Percentiles rank a stretch among this genome's conserved stretches.
Conservation (phyloP, 2,888 invertebrate species). For the Harpalus rubripes region DNA sequence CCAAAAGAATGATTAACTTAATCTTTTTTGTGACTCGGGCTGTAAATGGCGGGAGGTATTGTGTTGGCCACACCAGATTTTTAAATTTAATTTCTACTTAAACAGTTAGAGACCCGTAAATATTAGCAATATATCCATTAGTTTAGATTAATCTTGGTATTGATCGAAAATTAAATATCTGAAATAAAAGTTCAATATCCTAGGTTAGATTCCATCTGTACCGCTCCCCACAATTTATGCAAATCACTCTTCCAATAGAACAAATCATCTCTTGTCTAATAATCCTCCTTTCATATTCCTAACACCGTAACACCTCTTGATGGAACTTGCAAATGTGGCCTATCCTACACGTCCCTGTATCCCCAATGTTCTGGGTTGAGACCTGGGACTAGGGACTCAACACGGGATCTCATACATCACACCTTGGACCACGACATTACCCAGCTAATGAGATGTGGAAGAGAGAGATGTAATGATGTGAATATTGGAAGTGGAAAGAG, state of each 20-base stretch:
- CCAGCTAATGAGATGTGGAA: not conserved
- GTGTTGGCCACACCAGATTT: too few species aligned
- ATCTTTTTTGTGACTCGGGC: too few species aligned
- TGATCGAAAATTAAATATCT: too few species aligned
- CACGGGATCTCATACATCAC: constrained; percentile 31
- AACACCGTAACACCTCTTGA: not conserved
- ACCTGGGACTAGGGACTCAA: not conserved
- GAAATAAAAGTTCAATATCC: not conserved
- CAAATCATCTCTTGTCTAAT: not conserved
- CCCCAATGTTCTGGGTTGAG: not conserved
- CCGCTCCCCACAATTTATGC: not conserved
- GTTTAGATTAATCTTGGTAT: too few species aligned
- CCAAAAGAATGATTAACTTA: too few species aligned
- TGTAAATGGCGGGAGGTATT: too few species aligned
- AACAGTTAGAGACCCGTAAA: too few species aligned
- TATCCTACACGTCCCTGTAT: too few species aligned
- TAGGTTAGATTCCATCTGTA: not conserved
- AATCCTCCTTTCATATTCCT: not conserved
- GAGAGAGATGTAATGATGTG: not conserved
- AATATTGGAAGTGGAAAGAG: not conserved
- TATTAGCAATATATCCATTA: too few species aligned
- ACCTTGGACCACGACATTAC: constrained; percentile 5
- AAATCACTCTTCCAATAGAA: not conserved
- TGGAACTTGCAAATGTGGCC: not conserved
- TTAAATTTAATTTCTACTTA: too few species aligned